Conservation (phyloP, 2,888 invertebrate genomes). For the Chelonus formosanus region DNA sequence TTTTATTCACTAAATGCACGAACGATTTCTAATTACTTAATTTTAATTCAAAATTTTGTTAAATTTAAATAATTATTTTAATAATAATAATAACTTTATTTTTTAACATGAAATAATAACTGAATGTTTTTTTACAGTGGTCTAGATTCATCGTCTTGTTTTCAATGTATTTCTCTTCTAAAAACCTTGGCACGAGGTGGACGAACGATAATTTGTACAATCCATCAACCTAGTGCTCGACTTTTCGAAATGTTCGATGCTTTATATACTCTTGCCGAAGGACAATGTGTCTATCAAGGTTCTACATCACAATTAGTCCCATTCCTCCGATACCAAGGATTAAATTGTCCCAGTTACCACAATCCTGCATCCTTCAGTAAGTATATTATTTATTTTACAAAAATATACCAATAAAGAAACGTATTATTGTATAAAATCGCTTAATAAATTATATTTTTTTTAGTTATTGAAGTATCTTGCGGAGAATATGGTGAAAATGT, state of each 20-base stretch:
- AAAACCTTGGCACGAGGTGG: constrained; percentile 91
- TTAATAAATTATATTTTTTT: constrained; percentile 7
- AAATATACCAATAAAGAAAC: no score
- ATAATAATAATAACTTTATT: no score
- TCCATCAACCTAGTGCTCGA: constrained; percentile 96
- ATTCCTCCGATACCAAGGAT: constrained; percentile 79
- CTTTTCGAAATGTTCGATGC: constrained; percentile 97
- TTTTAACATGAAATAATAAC: no score
- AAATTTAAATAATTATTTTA: no score
- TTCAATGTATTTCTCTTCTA: constrained; percentile 89
- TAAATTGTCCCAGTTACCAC: constrained; percentile 95
- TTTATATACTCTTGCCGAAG: constrained; percentile 91
- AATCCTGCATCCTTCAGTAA: constrained; percentile 93
- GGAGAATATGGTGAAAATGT: constrained; percentile 96
- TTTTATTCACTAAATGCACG: no score
- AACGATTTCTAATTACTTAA: no score
- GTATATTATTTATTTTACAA: constrained; percentile 40
- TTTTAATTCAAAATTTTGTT: no score
- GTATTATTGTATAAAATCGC: background rate
- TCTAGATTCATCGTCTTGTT: constrained; percentile 93
- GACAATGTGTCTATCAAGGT: constrained; percentile 94
- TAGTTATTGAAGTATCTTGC: constrained; percentile 93
- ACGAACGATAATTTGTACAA: constrained; percentile 93
- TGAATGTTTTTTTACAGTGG: constrained; percentile 71
- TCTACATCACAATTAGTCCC: constrained; percentile 85